Conservation (phyloP, 1,140 invertebrate species). For the Apis laboriosa region DNA sequence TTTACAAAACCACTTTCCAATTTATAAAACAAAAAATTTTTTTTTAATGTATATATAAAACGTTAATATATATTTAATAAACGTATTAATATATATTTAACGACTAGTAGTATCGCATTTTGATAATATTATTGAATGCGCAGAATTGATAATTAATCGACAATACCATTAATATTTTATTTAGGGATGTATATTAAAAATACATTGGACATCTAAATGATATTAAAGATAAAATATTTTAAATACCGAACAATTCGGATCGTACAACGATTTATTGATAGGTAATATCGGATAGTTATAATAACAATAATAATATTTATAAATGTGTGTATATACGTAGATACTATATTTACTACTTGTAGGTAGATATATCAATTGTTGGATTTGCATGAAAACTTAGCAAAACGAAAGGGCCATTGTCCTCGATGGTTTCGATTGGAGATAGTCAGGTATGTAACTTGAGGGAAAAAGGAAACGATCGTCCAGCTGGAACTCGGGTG, state of each 20-base stretch:
- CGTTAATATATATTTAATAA: too few relatives aligned
- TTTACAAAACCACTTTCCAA: too few relatives aligned
- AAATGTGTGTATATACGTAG: not conserved
- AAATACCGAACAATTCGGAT: not conserved
- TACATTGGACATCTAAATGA: not conserved
- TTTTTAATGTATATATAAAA: too few relatives aligned
- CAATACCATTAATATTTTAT: not conserved
- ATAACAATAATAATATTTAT: not conserved
- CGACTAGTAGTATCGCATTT: not conserved
- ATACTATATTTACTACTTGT: not conserved
- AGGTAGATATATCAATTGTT: not conserved
- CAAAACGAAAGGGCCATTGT: constrained; percentile 54
- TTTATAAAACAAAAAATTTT: not conserved
- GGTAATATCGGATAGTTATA: not conserved
- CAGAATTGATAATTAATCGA: too few relatives aligned
- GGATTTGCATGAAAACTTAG: not conserved
- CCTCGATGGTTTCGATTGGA: constrained; percentile 51
- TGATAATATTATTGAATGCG: not conserved
- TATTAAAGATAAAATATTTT: not conserved
- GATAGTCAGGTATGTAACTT: constrained; percentile 62
- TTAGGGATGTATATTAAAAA: not conserved
- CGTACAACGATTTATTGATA: not conserved
- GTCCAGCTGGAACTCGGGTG: constrained; percentile 61
- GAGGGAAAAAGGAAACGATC: constrained; percentile 57
- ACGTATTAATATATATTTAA: too few relatives aligned